A percentile compares a stretch with the other conserved stretches of the same genome.
These are phyloP conservation scores for Balearica regulorum DNA, from an alignment of 2,797 vertebrate genomes.

Conservation along the genomic window DNA sequence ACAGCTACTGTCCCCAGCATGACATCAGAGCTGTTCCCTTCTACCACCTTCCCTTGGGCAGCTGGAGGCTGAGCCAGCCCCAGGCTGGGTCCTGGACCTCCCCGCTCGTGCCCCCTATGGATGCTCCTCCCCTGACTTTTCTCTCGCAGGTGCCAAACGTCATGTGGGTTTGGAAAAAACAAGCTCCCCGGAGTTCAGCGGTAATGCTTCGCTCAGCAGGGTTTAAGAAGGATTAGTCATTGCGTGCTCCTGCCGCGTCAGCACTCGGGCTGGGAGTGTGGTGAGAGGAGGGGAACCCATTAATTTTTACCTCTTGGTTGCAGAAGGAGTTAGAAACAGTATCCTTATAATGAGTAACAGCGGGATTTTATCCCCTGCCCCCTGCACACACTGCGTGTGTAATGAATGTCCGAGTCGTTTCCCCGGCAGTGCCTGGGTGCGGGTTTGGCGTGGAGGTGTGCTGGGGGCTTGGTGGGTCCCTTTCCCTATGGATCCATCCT, in stretches of 20 bases:
- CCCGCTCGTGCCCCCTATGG: fast-evolving
- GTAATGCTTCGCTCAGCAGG: slow-evolving; percentile 15
- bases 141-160: fast-evolving
- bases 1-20: not conserved
- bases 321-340: not conserved
- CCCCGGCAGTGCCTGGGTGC: fast-evolving
- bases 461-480: not conserved
- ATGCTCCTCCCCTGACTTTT: not conserved
- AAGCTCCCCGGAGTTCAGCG: not conserved
- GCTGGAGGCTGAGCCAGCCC: not conserved
- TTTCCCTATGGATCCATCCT: not conserved
- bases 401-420: fast-evolving
- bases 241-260: not conserved
- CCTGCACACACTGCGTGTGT: not conserved
- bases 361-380: not conserved
- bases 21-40: fast-evolving
- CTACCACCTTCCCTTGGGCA: not conserved
- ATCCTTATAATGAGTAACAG: slow-evolving; percentile 28
- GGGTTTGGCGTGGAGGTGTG: not conserved
- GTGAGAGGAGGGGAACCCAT: not conserved
- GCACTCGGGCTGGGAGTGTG: not conserved
- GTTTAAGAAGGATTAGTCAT: slow-evolving; percentile 38
- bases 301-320: slow-evolving; percentile 46
- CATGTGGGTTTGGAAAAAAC: not conserved
- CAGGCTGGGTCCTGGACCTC: not conserved